phyloP scores from a whole-genome alignment of 2,797 vertebrate species.

The Borostomias antarcticus region DNA sequence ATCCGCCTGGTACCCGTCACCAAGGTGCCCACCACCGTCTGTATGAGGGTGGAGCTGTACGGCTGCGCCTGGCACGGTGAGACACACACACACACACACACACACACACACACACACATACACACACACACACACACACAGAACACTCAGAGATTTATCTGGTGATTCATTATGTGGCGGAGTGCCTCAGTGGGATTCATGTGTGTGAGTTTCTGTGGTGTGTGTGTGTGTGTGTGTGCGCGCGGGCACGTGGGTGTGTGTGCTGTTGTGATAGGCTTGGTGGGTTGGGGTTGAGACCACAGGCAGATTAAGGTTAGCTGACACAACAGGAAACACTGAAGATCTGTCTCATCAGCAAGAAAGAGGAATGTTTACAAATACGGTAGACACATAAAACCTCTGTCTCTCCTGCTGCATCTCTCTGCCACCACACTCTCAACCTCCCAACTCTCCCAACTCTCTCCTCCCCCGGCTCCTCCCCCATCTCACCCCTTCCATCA shows the following conservation, averaged over 20 bases:
- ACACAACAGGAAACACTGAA: not conserved
- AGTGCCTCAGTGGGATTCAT: too few relatives aligned
- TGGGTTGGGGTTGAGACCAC: not conserved
- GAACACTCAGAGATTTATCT: too few relatives aligned
- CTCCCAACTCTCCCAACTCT: not conserved
- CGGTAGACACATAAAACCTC: slow-evolving; percentile 1
- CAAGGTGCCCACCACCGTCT: slow-evolving; percentile 79
- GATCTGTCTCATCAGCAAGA: not conserved
- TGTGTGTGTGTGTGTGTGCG: not conserved
- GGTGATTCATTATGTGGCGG: too few relatives aligned
- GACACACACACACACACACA: slow-evolving; percentile 7
- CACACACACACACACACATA: slow-evolving; percentile 18
- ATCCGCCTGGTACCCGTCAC: slow-evolving; percentile 86
- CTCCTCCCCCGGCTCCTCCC: not conserved
- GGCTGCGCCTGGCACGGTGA: slow-evolving; percentile 89
- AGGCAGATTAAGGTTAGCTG: not conserved
- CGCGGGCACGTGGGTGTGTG: not conserved
- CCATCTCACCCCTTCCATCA: not conserved
- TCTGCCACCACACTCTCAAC: not conserved
- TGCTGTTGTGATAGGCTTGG: not conserved
- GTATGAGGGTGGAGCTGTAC: slow-evolving; percentile 91
- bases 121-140: not conserved
- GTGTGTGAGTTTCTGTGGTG: slow-evolving; percentile 8
- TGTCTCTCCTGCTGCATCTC: not conserved
- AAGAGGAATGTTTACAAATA: slow-evolving; percentile 2